A percentile compares a stretch with the other conserved stretches of the same genome.
phyloP scores from a whole-genome alignment of 2,113 vertebrate species.

The Lophochroa leadbeateri region DNA sequence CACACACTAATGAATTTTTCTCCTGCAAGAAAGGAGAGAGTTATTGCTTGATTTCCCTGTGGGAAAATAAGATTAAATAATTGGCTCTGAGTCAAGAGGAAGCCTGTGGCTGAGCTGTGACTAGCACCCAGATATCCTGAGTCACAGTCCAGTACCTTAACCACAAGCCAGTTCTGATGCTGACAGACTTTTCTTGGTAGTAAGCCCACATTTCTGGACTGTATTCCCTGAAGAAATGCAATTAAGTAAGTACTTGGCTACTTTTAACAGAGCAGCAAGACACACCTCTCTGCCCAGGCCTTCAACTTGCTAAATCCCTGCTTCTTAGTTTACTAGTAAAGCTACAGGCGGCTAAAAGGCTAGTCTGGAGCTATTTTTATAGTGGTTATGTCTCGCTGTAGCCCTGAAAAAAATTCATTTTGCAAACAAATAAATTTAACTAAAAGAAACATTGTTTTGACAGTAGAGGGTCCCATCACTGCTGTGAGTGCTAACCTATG shows the following conservation, averaged over 20 bases:
- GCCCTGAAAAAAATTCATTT: not conserved
- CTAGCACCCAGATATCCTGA: constrained; percentile 43
- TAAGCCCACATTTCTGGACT: constrained; percentile 53
- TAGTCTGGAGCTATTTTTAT: not conserved
- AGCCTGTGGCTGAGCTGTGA: not conserved
- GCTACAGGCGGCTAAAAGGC: not conserved
- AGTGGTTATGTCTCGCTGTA: not conserved
- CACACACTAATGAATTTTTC: not conserved
- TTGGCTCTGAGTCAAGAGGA: not conserved
- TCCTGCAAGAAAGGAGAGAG: not conserved
- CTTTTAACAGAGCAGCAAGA: constrained; percentile 35
- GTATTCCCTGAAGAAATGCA: constrained; percentile 58
- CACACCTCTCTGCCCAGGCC: constrained; percentile 9
- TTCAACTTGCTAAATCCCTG: constrained; percentile 31
- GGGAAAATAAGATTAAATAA: constrained; percentile 23
- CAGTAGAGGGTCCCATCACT: not conserved
- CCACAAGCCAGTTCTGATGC: not conserved
- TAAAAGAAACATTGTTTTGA: not conserved
- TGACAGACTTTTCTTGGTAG: constrained; percentile 46
- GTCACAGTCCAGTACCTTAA: constrained; percentile 18
- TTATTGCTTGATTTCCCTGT: constrained; percentile 7
- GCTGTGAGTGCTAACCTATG: not conserved
- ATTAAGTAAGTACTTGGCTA: constrained; percentile 41
- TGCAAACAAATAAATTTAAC: not conserved
- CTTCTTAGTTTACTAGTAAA: constrained; percentile 40